phyloP scores from a whole-genome alignment of 2,113 vertebrate genomes.

The Rutilus rutilus region DNA sequence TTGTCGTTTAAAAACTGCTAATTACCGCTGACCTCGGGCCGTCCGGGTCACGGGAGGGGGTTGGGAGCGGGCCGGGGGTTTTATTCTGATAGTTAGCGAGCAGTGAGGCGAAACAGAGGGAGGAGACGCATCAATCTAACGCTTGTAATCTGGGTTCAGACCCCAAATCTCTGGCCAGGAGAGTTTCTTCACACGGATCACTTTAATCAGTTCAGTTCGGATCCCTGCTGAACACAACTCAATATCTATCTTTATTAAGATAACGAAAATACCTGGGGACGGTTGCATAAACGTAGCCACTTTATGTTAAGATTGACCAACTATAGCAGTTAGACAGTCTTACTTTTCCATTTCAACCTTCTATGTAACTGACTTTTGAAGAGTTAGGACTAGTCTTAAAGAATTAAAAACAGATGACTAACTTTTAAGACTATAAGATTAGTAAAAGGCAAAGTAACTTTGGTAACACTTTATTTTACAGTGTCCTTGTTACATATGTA shows the following conservation, averaged over 20 bases:
- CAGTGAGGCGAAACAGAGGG: conserved; percentile 48
- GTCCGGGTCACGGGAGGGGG: conserved; percentile 46
- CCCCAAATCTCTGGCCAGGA: conserved; percentile 30
- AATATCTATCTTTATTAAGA: neutral
- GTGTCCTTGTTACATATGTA: too few species aligned
- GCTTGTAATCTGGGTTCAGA: conserved; percentile 43
- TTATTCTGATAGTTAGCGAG: conserved; percentile 26
- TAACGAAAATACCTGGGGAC: neutral
- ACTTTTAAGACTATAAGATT: too few species aligned
- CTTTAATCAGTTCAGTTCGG: conserved; percentile 22
- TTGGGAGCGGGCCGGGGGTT: neutral
- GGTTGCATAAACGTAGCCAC: too few species aligned
- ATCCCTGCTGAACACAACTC: conserved; percentile 1
- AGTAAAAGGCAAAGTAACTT: too few species aligned
- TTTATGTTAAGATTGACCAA: too few species aligned
- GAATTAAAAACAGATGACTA: too few species aligned
- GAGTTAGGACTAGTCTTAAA: too few species aligned
- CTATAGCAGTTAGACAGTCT: too few species aligned
- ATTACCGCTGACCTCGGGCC: conserved; percentile 52
- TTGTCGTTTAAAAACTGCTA: conserved; percentile 51
- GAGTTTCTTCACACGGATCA: conserved; percentile 38
- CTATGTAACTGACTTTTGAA: too few species aligned
- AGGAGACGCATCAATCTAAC: conserved; percentile 46
- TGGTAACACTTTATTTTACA: too few species aligned
- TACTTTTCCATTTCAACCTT: too few species aligned